These are phyloP conservation scores for Dryobota labecula DNA, from an alignment of 2,888 invertebrate species.

Conservation along the genomic window DNA sequence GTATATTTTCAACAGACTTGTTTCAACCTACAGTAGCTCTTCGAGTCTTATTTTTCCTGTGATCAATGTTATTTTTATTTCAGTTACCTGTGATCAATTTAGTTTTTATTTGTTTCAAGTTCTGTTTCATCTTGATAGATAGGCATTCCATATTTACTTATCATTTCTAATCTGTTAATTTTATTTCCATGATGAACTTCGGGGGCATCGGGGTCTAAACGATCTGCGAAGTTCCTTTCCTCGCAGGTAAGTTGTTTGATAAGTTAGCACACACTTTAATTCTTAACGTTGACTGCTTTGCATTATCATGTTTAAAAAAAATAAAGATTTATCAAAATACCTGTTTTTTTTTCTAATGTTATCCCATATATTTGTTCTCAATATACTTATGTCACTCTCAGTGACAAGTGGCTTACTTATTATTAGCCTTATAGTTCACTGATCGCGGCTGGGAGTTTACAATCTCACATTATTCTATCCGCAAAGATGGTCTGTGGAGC, in stretches of 20 bases:
- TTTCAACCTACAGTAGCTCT: constrained; percentile 14
- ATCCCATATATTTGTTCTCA: background rate
- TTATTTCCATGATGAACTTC: constrained; percentile 85
- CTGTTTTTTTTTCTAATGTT: constrained; percentile 10
- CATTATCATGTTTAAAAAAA: constrained; percentile 9
- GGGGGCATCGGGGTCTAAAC: constrained; percentile 74
- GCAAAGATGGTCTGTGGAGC: too few relatives aligned
- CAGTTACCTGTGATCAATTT: background rate
- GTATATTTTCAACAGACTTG: constrained; percentile 44
- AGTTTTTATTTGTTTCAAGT: constrained; percentile 4
- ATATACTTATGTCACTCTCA: background rate
- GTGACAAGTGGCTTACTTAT: background rate
- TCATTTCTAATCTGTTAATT: constrained; percentile 80
- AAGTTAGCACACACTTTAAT: constrained; percentile 29
- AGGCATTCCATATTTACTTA: constrained; percentile 62
- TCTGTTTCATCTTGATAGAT: constrained; percentile 8
- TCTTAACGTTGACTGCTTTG: background rate
- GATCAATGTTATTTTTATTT: constrained; percentile 17
- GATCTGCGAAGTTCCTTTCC: constrained; percentile 73
- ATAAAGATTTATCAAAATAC: constrained; percentile 28
- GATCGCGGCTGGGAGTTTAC: too few relatives aligned
- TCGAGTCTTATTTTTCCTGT: constrained; percentile 24
- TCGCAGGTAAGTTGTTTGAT: constrained; percentile 77
- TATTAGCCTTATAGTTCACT: too few relatives aligned
- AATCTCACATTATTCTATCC: too few relatives aligned